Conservation (phyloP, 1,140 invertebrate genomes). For the Zaprionus kolodkinae region DNA sequence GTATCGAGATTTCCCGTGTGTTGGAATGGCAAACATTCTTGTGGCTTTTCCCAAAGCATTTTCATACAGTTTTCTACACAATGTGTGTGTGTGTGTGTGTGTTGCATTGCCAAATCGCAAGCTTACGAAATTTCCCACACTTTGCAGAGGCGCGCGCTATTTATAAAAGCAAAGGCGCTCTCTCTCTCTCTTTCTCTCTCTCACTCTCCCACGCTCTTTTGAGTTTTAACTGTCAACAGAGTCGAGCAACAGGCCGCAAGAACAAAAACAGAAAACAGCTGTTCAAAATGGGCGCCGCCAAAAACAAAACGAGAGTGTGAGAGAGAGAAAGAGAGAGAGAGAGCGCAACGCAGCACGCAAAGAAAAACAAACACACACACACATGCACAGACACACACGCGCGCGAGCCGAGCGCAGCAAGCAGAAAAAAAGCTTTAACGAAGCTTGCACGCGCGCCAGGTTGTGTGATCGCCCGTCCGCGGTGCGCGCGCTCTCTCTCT, state of each 20-base stretch:
- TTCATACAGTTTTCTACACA: neutral
- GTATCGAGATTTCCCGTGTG: constrained; percentile 34
- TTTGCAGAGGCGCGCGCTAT: constrained; percentile 48
- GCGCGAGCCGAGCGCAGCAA: constrained; percentile 19
- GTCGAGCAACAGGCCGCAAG: constrained; percentile 36
- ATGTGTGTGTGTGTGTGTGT: neutral
- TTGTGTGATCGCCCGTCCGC: constrained; percentile 44
- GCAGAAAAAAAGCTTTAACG: constrained; percentile 38
- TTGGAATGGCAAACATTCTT: constrained; percentile 45
- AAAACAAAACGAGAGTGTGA: constrained; percentile 16
- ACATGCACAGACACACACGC: neutral
- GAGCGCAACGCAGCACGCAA: constrained; percentile 28
- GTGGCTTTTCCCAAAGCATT: constrained; percentile 56
- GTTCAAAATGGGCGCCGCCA: constrained; percentile 56
- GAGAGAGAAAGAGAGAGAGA: neutral
- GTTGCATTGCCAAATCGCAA: constrained; percentile 49
- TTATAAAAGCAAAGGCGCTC: constrained; percentile 48
- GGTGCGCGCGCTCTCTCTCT: neutral
- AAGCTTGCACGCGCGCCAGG: constrained; percentile 74
- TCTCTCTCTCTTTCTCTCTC: neutral
- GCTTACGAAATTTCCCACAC: constrained; percentile 73
- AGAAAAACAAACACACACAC: constrained; percentile 26
- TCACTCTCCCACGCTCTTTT: neutral
- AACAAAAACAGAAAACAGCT: constrained; percentile 75
- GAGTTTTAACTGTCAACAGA: constrained; percentile 27